These are phyloP conservation scores for Tetramorium parvispinum DNA, from an alignment of 1,140 invertebrate genomes.

Conservation along the genomic window DNA sequence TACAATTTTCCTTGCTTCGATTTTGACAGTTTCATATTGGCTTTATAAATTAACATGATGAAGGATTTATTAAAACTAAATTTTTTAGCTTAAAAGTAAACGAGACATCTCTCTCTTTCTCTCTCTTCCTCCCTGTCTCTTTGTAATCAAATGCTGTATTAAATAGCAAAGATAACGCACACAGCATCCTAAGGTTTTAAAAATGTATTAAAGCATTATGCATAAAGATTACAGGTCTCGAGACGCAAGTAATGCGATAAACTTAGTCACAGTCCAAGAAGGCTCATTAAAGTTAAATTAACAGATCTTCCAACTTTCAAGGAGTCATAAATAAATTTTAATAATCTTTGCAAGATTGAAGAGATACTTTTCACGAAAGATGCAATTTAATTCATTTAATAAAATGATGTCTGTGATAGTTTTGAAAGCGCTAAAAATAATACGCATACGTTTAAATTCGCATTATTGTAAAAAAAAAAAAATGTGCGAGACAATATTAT, in stretches of 20 bases:
- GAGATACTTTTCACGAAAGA: background rate
- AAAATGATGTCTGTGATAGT: background rate
- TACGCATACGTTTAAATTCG: background rate
- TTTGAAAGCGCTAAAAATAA: background rate
- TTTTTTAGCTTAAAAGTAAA: background rate
- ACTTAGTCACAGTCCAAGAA: conserved; percentile 20
- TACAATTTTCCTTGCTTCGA: background rate
- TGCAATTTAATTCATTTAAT: conserved; percentile 1
- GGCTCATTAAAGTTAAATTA: conserved; percentile 43
- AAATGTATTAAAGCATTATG: conserved; percentile 43
- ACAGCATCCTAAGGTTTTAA: background rate
- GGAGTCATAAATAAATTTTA: conserved; percentile 38
- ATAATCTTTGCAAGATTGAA: conserved; percentile 6
- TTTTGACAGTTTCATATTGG: background rate
- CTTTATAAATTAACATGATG: background rate
- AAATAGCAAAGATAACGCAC: background rate
- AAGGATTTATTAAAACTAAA: background rate
- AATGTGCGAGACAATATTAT: background rate
- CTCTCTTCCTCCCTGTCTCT: background rate
- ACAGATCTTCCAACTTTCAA: background rate
- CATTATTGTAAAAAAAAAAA: background rate
- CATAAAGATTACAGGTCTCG: conserved; percentile 36
- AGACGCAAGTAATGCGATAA: conserved; percentile 24
- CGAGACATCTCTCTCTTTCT: background rate
- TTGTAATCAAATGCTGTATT: background rate